Evolutionary conservation across 2,888 invertebrate species (phyloP), one percentile per base, ranked within the genome.

Genomic region (Drosophila anomalata): DNA sequence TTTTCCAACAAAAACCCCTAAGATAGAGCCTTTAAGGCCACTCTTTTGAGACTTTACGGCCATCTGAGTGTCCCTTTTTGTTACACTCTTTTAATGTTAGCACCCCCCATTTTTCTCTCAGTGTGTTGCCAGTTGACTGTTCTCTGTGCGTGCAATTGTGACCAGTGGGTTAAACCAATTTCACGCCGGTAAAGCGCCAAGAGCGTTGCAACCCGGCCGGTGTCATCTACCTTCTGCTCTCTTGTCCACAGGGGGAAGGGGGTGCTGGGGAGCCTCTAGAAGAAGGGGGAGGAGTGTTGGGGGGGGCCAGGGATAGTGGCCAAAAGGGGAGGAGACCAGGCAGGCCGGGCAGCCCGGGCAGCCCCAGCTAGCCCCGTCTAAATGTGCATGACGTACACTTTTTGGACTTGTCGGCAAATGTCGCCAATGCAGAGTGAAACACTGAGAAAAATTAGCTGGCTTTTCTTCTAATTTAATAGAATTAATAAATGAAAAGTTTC

Each of bases 81-180:
- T 17, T 1, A 17, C 17, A 17, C 17, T 17, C 17, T 17, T 17
- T 17, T 17, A 22, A 22, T 22, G 22, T 3, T 4, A 22, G 3
- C 22, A 2, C 22, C 22, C 3, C 1, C n/a, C n/a, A n/a, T n/a
- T n/a, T 24, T 41, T 41, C 41, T 22, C 22, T 22, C 44, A 22
- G 44, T 44, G 44, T 44, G 22, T 22, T 55, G 29, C 22, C 29
- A 39, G 22, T 36, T 26, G 22, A 47, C 24, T 33, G 22, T 51
- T 36, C 36, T 51, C 63, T 81, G 73, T 78, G 88, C 73, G 84
- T 88, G 88, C 79, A 84, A 84, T 84, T 84, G 88, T 84, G 84
- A 84, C 88, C 84, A 84, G 88, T 84, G 84, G 81, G 88, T 89
- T 79, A 90, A 88, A 81, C 89, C 88, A 87, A 89, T 90, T 90